Evolutionary conservation across 1,140 invertebrate genomes (phyloP), one percentile per base, ranked within the genome.

Genomic region (Sitophilus oryzae): DNA sequence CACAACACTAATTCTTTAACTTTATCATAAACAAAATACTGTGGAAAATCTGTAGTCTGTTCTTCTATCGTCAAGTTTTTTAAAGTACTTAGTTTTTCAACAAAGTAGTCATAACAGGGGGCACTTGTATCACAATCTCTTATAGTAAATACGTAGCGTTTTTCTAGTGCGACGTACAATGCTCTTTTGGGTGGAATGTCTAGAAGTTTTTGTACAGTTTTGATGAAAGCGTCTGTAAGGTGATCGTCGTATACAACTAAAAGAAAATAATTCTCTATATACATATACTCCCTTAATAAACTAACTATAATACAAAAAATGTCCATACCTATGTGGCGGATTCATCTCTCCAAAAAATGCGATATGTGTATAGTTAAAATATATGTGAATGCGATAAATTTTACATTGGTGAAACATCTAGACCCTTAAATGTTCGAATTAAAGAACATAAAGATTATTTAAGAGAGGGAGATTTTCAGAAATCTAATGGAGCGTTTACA

Each of bases 161-260:
- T 93, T 66, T 94, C 91, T 37, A 94, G 65, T 2, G 88, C 85
- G 19, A 94, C 75, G 58, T 85, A 90, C n/a, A 88, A 71, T 5
- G 71, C 78, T 71, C 86, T 85, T 34, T 73, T 67, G 1, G 74
- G 75, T 10, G 78, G 74, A 1, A 74, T 74, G 20, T 73, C 72
- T 25, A 93, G 71, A 6, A 93, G 73, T 62, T 81, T 80, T 56
- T 83, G 77, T 41, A 92, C 73, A 0, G 88, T 88, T 9, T 76
- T 72, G 1, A 93, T 78, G 65, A 94, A 92, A 0, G 83, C 87
- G 55, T 88, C 80, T 5, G 91, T 94, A 18, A 93, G 78, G 52
- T 82, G 79, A 58, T 91, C 84, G 68, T 92, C 86, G 74, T 95
- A 95, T 22, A 95, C 83, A 5, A 93, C 88, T 90, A 69, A 43